Evolutionary conservation across 2,888 invertebrate genomes (phyloP).

Genomic region (Cataglyphis albicans): DNA sequence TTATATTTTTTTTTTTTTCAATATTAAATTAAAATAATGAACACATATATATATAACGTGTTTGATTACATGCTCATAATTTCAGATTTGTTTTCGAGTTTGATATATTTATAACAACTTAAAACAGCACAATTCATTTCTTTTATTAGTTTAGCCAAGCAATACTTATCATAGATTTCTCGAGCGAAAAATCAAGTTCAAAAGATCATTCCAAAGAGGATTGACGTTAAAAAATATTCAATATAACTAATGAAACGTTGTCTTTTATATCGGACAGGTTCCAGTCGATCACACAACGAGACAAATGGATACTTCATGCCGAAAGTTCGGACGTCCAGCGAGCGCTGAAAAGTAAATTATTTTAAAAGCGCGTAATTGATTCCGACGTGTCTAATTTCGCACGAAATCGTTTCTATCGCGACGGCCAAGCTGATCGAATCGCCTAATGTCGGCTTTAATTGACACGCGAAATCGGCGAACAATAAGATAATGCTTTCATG

Average conservation of each 20-base stretch:
- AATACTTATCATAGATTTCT: slow-evolving; percentile 13
- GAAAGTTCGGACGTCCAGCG: slow-evolving; percentile 39
- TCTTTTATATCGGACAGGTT: slow-evolving; percentile 37
- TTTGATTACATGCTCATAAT: neutral
- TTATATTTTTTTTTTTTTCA: neutral
- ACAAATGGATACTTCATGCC: slow-evolving; percentile 63
- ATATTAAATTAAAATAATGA: neutral
- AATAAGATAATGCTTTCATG: slow-evolving; percentile 42
- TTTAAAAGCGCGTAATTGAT: slow-evolving; percentile 68
- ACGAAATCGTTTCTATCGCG: slow-evolving; percentile 45
- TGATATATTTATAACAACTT: slow-evolving; percentile 23
- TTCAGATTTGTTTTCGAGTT: neutral
- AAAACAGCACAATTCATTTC: neutral
- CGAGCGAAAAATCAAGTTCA: neutral
- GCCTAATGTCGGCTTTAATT: slow-evolving; percentile 64
- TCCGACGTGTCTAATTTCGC: slow-evolving; percentile 69
- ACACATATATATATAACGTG: neutral
- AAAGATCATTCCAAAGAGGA: slow-evolving; percentile 36
- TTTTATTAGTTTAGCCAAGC: slow-evolving; percentile 25
- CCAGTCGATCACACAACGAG: slow-evolving; percentile 43
- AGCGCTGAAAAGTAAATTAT: slow-evolving; percentile 65
- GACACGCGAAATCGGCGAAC: slow-evolving; percentile 56
- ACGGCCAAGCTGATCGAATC: slow-evolving; percentile 14
- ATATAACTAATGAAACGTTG: slow-evolving; percentile 27
- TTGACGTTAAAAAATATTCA: slow-evolving; percentile 41